These are phyloP conservation scores for Lepidotrigona ventralis DNA, from an alignment of 1,140 invertebrate species.

Conservation along the genomic window DNA sequence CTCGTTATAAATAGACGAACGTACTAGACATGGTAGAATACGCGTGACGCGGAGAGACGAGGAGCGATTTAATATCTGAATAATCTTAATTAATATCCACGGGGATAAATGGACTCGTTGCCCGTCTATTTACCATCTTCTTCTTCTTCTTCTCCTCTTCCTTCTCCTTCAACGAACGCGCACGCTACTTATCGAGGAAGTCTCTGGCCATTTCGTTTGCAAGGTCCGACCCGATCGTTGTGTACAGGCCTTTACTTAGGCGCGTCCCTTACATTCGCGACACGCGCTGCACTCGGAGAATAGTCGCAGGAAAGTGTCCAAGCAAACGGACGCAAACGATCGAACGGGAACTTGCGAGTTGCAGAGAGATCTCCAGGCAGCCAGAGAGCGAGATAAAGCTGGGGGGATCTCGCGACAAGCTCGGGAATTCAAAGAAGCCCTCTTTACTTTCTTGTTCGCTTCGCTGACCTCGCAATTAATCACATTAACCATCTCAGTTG, in stretches of 20 bases:
- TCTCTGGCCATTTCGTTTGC: background rate
- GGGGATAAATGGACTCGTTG: background rate
- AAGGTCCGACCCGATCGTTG: background rate
- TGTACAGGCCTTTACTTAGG: constrained; percentile 12
- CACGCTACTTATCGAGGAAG: too few species aligned
- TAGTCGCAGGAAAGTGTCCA: background rate
- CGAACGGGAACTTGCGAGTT: background rate
- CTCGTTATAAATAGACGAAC: constrained; percentile 63
- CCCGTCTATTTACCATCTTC: background rate
- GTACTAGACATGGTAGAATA: constrained; percentile 49
- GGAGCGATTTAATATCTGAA: constrained; percentile 12
- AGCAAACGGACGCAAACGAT: background rate
- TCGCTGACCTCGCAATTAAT: too few species aligned
- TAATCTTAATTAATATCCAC: constrained; percentile 30
- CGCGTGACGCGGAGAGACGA: constrained; percentile 16
- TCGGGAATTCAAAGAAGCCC: background rate
- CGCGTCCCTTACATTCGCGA: constrained; percentile 16
- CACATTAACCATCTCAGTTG: background rate
- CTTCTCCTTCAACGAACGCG: background rate
- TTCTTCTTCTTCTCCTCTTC: background rate
- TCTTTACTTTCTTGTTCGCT: background rate
- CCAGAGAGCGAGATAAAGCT: background rate
- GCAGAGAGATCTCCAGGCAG: background rate
- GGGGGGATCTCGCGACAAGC: background rate
- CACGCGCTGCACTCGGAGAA: constrained; percentile 24